These are phyloP conservation scores for Nephila pilipes DNA, from an alignment of 1,140 invertebrate genomes.

Conservation along the genomic window DNA sequence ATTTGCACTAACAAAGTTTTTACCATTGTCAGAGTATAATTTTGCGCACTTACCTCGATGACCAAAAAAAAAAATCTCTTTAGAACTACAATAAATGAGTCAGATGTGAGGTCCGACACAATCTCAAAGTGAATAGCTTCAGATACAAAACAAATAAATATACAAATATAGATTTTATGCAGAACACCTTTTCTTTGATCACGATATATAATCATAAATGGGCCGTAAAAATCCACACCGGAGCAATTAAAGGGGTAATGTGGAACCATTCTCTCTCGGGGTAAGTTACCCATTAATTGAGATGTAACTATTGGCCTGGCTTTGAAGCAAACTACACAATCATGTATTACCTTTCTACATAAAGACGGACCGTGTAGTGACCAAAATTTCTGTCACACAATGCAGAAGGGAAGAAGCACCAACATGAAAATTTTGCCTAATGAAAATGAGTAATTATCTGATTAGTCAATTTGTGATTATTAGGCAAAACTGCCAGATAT, in stretches of 20 bases:
- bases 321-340: slow-evolving; percentile 18
- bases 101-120: slow-evolving; percentile 80
- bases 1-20: too few species aligned
- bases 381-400: not conserved
- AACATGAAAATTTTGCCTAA: slow-evolving; percentile 7
- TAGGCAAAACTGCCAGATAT: not conserved
- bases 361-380: not conserved
- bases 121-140: slow-evolving; percentile 82
- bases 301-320: not conserved
- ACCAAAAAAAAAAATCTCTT: too few species aligned
- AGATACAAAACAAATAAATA: slow-evolving; percentile 81
- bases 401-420: not conserved
- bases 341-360: not conserved
- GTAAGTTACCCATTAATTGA: not conserved
- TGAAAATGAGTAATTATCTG: not conserved
- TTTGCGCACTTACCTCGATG: too few species aligned
- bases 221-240: not conserved
- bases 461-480: slow-evolving; percentile 11
- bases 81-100: slow-evolving; percentile 81
- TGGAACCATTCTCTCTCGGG: too few species aligned
- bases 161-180: slow-evolving; percentile 8
- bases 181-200: not conserved
- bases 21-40: too few species aligned
- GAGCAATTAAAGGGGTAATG: too few species aligned
- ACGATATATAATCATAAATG: slow-evolving; percentile 14